These are phyloP conservation scores for Diplazon laetatorius DNA, from an alignment of 2,888 invertebrate species.

Conservation along the genomic window DNA sequence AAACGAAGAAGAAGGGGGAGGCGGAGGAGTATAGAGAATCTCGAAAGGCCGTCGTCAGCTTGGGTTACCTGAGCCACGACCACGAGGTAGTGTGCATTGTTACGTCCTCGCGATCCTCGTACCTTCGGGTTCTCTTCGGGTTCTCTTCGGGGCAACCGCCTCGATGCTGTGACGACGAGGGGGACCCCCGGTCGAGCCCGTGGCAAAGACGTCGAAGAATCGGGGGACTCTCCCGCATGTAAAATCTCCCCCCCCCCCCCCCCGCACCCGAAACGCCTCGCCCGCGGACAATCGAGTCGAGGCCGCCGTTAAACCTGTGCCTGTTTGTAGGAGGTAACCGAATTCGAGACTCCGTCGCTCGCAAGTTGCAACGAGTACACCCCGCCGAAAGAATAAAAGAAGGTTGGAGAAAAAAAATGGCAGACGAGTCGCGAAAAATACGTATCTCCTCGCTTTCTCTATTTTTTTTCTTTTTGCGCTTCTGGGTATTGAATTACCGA, in stretches of 20 bases:
- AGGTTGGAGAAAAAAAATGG: conserved; percentile 45
- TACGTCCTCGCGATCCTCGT: conserved; percentile 52
- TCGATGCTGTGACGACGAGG: conserved; percentile 29
- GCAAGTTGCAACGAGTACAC: conserved; percentile 41
- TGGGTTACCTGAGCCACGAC: conserved; percentile 68
- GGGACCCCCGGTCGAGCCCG: neutral
- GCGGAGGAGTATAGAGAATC: conserved; percentile 36
- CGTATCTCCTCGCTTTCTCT: conserved; percentile 1
- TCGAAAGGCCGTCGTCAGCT: conserved; percentile 59
- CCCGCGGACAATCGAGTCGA: conserved; percentile 49
- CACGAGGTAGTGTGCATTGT: conserved; percentile 69
- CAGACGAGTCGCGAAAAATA: conserved; percentile 58
- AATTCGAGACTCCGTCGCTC: conserved; percentile 64
- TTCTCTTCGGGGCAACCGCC: conserved; percentile 25
- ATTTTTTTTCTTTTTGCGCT: neutral
- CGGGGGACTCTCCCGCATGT: conserved; percentile 29
- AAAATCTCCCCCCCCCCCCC: conserved; percentile 3
- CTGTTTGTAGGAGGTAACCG: conserved; percentile 65
- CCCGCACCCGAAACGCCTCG: conserved; percentile 24
- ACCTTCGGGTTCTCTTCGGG: conserved; percentile 2
- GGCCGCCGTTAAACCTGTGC: conserved; percentile 54
- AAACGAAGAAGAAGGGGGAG: conserved; percentile 53
- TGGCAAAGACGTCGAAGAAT: conserved; percentile 43
- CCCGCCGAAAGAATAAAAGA: too few species aligned
- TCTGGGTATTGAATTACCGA: conserved; percentile 12